Conservation (phyloP, 2,113 vertebrate species). For the Dipodomys ordii region DNA sequence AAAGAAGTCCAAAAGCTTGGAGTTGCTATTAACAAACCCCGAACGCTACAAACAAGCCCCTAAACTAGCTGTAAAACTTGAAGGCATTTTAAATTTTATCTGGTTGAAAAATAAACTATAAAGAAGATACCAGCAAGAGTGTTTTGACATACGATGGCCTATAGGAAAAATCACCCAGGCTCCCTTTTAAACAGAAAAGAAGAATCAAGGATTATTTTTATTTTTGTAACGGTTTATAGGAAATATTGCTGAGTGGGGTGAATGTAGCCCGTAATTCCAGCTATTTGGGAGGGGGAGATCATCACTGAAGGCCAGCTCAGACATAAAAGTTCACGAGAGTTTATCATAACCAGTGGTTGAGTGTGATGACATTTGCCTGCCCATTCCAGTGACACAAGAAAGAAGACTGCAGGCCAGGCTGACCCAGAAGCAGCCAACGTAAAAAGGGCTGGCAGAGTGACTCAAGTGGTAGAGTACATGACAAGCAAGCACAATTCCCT, state of each 20-base stretch:
- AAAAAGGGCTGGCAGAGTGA: no score
- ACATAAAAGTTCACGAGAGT: no score
- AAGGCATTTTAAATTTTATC: constrained; percentile 16
- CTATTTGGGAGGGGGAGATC: no score
- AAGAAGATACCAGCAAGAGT: background rate
- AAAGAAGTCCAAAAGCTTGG: background rate
- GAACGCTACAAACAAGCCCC: background rate
- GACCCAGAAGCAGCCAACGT: no score
- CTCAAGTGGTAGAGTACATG: no score
- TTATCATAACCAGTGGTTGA: no score
- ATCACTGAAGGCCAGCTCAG: no score
- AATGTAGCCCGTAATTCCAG: no score
- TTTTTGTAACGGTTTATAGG: background rate
- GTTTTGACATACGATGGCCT: background rate
- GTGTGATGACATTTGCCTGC: no score
- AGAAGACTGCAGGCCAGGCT: no score
- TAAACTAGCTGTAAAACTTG: constrained; percentile 8
- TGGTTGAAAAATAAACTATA: background rate
- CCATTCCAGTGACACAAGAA: no score
- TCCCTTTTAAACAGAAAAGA: background rate
- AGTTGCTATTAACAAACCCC: background rate
- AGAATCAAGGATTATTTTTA: background rate
- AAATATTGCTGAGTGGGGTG: background rate
- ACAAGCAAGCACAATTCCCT: no score
- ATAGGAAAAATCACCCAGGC: background rate